These are phyloP conservation scores for Grammomys surdaster DNA, from an alignment of 2,113 vertebrate species.

Conservation along the genomic window DNA sequence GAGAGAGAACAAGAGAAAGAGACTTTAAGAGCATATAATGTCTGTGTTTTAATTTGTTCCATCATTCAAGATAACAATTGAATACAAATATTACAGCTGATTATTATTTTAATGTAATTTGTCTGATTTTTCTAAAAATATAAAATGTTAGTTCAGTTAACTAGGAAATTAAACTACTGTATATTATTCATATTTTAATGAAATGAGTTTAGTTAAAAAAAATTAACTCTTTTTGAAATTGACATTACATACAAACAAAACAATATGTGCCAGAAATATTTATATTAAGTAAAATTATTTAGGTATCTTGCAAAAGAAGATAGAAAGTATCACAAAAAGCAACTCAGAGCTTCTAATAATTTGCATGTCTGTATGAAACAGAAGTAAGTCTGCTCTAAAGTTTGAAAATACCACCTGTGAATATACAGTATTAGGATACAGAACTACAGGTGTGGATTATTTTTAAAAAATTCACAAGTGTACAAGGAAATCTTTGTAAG, in stretches of 20 bases:
- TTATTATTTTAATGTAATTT: not conserved
- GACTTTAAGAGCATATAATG: not conserved
- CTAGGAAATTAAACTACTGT: not conserved
- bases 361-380: not conserved
- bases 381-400: not conserved
- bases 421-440: not conserved
- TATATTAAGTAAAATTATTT: constrained; percentile 17
- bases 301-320: not conserved
- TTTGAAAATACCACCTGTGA: not conserved
- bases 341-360: not conserved
- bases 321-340: not conserved
- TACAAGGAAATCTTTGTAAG: not conserved
- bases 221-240: constrained; percentile 4
- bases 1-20: not conserved
- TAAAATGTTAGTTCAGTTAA: not conserved
- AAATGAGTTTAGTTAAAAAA: not conserved
- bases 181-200: not conserved
- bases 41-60: not conserved
- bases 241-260: not conserved
- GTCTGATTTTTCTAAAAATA: not conserved
- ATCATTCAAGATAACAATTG: not conserved
- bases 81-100: not conserved
- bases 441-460: not conserved
- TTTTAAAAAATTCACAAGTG: constrained; percentile 35
- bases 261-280: not conserved